These are phyloP conservation scores for Dysidea cf. avara DNA, from an alignment of 37 sponge, comb jelly and placozoan species.

Conservation along the genomic window DNA sequence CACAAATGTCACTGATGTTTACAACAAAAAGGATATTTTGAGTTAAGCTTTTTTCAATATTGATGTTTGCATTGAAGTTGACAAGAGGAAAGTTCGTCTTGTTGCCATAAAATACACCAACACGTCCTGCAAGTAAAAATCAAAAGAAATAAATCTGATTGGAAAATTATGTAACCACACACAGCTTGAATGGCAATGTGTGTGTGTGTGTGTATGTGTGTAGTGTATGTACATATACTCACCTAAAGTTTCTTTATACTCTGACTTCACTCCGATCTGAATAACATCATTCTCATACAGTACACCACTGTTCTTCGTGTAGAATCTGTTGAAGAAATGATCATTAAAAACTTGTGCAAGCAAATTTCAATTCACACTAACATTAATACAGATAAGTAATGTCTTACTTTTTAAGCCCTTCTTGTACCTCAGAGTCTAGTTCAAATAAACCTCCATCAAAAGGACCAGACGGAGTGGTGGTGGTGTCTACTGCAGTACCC, in stretches of 20 bases:
- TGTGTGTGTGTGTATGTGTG: no score
- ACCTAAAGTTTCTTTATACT: constrained; percentile 75
- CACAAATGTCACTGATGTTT: no score
- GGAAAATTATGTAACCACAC: neutral
- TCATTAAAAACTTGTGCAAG: neutral
- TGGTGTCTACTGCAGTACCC: neutral
- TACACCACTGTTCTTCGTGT: constrained; percentile 86
- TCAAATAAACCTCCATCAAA: neutral
- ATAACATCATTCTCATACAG: constrained; percentile 86
- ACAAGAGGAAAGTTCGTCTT: constrained; percentile 62
- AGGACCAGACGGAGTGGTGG: neutral
- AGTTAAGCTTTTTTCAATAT: constrained; percentile 3
- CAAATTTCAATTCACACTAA: neutral
- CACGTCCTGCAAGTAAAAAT: constrained; percentile 47
- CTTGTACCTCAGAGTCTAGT: neutral
- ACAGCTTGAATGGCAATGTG: neutral
- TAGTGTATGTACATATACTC: constrained; percentile 5
- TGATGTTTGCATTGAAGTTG: constrained; percentile 30
- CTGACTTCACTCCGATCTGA: constrained; percentile 95
- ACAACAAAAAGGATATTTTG: constrained; percentile 43
- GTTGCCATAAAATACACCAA: constrained; percentile 90
- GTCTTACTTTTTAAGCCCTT: neutral
- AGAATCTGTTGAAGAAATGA: constrained; percentile 53
- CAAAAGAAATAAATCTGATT: constrained; percentile 6
- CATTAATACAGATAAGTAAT: neutral